Conservation (phyloP, 2,888 invertebrate species). For the Sphecodes monilicornis region DNA sequence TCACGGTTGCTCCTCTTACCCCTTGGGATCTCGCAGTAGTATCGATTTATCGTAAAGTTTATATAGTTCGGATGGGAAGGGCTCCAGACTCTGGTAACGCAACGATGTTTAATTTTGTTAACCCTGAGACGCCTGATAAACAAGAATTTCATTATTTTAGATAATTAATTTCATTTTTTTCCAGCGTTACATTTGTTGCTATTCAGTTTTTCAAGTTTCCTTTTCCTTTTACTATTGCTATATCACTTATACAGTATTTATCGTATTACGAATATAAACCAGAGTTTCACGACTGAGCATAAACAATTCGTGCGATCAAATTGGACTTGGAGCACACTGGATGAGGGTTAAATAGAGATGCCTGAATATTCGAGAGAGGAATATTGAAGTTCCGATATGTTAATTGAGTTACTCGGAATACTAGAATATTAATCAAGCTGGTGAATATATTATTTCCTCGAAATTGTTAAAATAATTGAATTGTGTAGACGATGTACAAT, state of each 20-base stretch:
- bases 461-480: neutral
- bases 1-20: conserved; percentile 3
- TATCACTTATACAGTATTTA: neutral
- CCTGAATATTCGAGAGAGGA: conserved; percentile 1
- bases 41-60: conserved; percentile 3
- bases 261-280: neutral
- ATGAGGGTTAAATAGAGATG: conserved; percentile 1
- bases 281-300: neutral
- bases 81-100: neutral
- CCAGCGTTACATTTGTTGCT: too few relatives aligned
- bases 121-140: neutral
- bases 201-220: too few relatives aligned
- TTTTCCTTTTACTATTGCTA: neutral
- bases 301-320: neutral
- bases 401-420: conserved; percentile 1
- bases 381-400: neutral
- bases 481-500: neutral
- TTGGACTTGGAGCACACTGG: neutral
- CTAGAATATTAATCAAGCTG: neutral
- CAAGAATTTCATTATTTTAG: neutral
- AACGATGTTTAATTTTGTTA: neutral
- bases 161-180: neutral
- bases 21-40: neutral
- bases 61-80: neutral
- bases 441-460: conserved; percentile 1